These are phyloP conservation scores for Drosophila rhopaloa DNA, from an alignment of 1,140 invertebrate species.

Conservation along the genomic window DNA sequence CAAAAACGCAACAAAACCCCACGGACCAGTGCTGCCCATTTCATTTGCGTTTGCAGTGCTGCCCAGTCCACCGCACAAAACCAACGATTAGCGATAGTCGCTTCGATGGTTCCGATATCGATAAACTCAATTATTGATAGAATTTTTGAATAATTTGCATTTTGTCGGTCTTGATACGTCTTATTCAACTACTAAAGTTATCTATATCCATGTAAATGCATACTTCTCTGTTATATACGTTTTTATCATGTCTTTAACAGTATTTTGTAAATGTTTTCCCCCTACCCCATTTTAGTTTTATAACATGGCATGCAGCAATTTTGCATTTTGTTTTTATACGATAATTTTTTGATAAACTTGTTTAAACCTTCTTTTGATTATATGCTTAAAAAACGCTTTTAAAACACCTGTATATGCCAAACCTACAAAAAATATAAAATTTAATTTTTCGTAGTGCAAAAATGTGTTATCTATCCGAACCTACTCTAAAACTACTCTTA, in stretches of 20 bases:
- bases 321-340: constrained; percentile 55
- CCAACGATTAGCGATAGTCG: constrained; percentile 23
- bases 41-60: constrained; percentile 73
- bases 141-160: constrained; percentile 61
- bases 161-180: constrained; percentile 60
- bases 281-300: constrained; percentile 32
- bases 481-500: constrained; percentile 55
- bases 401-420: constrained; percentile 49
- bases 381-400: constrained; percentile 23
- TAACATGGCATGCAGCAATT: constrained; percentile 36
- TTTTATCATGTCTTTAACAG: constrained; percentile 51
- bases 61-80: constrained; percentile 51
- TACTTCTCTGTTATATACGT: constrained; percentile 56
- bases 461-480: constrained; percentile 44
- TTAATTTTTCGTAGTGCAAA: constrained; percentile 30
- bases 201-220: constrained; percentile 38
- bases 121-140: constrained; percentile 56
- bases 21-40: constrained; percentile 61
- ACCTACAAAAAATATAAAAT: constrained; percentile 25
- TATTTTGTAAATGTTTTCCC: constrained; percentile 56
- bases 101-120: constrained; percentile 30
- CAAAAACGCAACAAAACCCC: constrained; percentile 10
- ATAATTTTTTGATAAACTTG: constrained; percentile 36
- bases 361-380: constrained; percentile 5
- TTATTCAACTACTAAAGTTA: constrained; percentile 43